A percentile compares a stretch with the other conserved stretches of the same genome.
Conservation (phyloP, 1,140 invertebrate species). For the Scylla paramamosain region DNA sequence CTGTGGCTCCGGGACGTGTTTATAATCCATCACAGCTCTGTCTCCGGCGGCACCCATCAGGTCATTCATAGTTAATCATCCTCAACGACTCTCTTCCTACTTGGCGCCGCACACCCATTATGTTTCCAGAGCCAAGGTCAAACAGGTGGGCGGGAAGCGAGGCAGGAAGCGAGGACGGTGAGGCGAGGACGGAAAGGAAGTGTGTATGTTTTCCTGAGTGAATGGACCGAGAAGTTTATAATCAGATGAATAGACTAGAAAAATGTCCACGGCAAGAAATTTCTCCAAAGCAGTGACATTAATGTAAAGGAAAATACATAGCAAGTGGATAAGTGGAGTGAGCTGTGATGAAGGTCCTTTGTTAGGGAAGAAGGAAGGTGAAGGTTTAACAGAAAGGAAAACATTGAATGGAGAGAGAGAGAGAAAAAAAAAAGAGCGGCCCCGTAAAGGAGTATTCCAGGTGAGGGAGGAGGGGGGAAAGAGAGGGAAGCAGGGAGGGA, state of each 20-base stretch:
- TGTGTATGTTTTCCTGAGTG: background rate
- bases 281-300: background rate
- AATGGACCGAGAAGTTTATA: background rate
- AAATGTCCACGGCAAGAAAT: background rate
- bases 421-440: background rate
- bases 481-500: background rate
- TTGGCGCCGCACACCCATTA: background rate
- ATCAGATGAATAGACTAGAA: background rate
- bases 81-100: constrained; percentile 1
- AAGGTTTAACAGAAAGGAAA: background rate
- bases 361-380: background rate
- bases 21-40: background rate
- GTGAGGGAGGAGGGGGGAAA: background rate
- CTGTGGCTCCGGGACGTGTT: background rate
- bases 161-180: background rate
- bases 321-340: background rate
- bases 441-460: background rate
- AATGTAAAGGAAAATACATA: background rate
- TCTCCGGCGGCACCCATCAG: background rate
- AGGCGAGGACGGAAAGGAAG: no score
- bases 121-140: background rate
- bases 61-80: constrained; percentile 7
- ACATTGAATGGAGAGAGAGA: background rate
- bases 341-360: background rate
- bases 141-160: background rate